Evolutionary conservation across 1,140 invertebrate genomes (phyloP).

Genomic region (Helicoverpa armigera): DNA sequence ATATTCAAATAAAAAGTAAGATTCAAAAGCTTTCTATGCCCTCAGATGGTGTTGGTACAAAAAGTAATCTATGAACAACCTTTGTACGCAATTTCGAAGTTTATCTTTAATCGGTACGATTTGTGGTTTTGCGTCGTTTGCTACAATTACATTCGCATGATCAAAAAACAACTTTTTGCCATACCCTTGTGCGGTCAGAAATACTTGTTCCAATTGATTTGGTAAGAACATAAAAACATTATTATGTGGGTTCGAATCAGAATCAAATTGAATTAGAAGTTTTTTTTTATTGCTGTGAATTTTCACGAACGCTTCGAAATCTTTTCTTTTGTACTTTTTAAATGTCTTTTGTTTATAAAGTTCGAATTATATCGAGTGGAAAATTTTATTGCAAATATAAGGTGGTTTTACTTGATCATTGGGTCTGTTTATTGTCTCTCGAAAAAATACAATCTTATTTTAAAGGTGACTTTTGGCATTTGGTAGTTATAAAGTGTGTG

Average conservation of each 20-base stretch:
- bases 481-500: too few relatives aligned
- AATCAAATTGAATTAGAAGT: constrained; percentile 12
- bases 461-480: too few relatives aligned
- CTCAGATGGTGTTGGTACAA: background rate
- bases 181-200: background rate
- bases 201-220: constrained; percentile 31
- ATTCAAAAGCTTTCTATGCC: background rate
- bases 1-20: background rate
- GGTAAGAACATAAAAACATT: constrained; percentile 9
- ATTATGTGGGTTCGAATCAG: background rate
- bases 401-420: too few relatives aligned
- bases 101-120: constrained; percentile 32
- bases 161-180: constrained; percentile 21
- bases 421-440: too few relatives aligned
- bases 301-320: background rate
- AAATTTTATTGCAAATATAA: too few relatives aligned
- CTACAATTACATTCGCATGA: constrained; percentile 22
- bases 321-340: background rate
- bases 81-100: constrained; percentile 11
- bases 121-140: constrained; percentile 23
- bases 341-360: background rate
- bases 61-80: background rate
- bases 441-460: too few relatives aligned
- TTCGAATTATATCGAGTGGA: too few relatives aligned
- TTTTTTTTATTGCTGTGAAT: background rate